Percentiles rank a stretch among this genome's conserved stretches.
phyloP scores from a whole-genome alignment of 2,797 vertebrate genomes.

The Cetoscarus ocellatus region DNA sequence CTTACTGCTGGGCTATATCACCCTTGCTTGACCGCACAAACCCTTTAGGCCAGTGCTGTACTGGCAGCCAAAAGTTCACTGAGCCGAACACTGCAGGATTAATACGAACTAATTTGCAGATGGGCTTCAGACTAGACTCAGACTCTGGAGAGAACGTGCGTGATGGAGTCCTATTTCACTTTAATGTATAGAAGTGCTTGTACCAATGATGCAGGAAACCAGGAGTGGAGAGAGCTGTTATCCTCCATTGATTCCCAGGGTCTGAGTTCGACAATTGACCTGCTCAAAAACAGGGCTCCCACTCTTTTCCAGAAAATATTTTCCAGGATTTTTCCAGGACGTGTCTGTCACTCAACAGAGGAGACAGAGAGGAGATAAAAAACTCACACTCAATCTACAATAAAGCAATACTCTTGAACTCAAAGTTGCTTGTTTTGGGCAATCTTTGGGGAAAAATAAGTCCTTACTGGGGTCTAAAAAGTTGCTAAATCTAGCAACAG shows the following conservation, averaged over 20 bases:
- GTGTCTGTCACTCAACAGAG: no score
- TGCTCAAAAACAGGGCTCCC: not conserved
- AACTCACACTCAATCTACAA: no score
- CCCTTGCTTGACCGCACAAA: constrained; percentile 57
- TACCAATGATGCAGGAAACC: not conserved
- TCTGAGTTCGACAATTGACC: not conserved
- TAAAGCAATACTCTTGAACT: no score
- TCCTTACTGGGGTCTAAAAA: no score
- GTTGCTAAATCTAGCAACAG: no score
- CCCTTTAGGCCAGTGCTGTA: constrained; percentile 57
- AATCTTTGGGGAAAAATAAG: no score
- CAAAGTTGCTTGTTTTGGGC: no score
- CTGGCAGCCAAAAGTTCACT: constrained; percentile 67
- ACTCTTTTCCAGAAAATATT: no score
- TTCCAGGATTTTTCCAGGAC: no score
- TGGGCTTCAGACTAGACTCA: constrained; percentile 54
- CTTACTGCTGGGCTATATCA: constrained; percentile 50
- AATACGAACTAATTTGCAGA: constrained; percentile 71
- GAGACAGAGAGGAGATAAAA: no score
- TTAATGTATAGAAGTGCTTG: constrained; percentile 5
- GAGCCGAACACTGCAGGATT: constrained; percentile 63
- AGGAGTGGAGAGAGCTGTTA: not conserved
- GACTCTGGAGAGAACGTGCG: constrained; percentile 13
- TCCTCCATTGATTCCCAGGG: not conserved
- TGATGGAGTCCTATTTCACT: constrained; percentile 7